Base-by-base conservation (phyloP, 2,888 invertebrate species). In the Cheilosia grossa region DNA sequence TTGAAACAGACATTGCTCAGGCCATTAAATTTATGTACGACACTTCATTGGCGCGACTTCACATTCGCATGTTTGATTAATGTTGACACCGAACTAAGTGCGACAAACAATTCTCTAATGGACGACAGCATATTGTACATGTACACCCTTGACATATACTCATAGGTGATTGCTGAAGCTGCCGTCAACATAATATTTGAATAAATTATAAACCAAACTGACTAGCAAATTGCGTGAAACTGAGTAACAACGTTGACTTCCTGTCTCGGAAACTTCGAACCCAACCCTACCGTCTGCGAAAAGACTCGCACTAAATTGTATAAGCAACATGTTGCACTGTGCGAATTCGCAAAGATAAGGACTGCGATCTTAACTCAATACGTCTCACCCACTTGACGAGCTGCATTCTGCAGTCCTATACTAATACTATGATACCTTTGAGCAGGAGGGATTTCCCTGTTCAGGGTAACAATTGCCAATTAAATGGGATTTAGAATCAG, bases 131-230 rank as follows among this genome's bases (percentile, higher is more conserved):
- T 10, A 37, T 13, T 37, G 4, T 40, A 37, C 37, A n/a, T 15
- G 9, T 6, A 24, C 33, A 37, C 15, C 7, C 37, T 40, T 27
- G 30, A 30, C 4, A n/a, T 21, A n/a, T 75, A 58, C 66, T 40
- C 4, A 30, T 63, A 72, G 54, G 70, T 40, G 47, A 70, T 61
- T 77, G 54, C 30, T 72, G 49, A 77, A 72, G 72, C 64, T 24
- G 59, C 78, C 40, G 67, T 67, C 59, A 49, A 37, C 56, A 54
- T 47, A 27, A 6, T 27, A 44, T 67, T 73, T 56, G 51, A 73
- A 69, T 78, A 67, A 63, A 67, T 72, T 75, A 79, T 49, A 74
- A 56, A 42, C 54, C n/a, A 70, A 74, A 72, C 66, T 30, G 30
- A 30, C 30, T 64, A 17, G 63, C 47, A 70, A 70, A 66, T 72